These are phyloP conservation scores for Machaerirhynchus nigripectus DNA, from an alignment of 2,113 vertebrate species.

Conservation along the genomic window DNA sequence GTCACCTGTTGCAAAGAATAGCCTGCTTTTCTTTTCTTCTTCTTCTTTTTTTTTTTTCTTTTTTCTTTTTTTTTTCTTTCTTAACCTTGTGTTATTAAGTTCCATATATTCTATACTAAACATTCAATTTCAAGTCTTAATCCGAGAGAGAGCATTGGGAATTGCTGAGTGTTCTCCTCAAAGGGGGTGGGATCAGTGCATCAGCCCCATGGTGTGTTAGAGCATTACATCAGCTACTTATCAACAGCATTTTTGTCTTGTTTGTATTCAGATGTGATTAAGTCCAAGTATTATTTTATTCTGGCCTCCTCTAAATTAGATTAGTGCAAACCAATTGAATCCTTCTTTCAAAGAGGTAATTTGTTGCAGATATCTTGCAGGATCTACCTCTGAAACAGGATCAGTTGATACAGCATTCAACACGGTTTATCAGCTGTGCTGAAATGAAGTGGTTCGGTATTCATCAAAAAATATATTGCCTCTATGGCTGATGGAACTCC, in stretches of 20 bases:
- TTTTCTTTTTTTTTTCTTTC: fast-evolving
- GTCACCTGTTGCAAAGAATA: not conserved
- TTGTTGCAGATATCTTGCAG: conserved; percentile 14
- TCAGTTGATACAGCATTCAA: conserved; percentile 5
- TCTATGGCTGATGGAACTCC: not conserved
- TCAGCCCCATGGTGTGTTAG: not conserved
- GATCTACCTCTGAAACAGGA: not conserved
- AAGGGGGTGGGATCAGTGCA: not conserved
- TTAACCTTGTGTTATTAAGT: not conserved
- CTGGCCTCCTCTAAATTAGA: conserved; percentile 34
- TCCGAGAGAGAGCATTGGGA: not conserved
- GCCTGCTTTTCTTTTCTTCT: not conserved
- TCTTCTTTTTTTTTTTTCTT: not conserved
- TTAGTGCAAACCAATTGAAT: not conserved
- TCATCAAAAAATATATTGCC: not conserved
- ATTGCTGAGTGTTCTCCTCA: not conserved
- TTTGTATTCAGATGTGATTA: conserved; percentile 63
- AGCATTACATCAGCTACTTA: conserved; percentile 48
- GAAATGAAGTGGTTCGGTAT: not conserved
- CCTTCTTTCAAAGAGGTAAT: conserved; percentile 8
- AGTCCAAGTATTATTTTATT: conserved; percentile 19
- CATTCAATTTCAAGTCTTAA: conserved; percentile 57
- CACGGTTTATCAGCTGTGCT: not conserved
- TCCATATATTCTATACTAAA: not conserved
- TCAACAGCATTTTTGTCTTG: conserved; percentile 15